These are phyloP conservation scores for Bombyx huttoni DNA, from an alignment of 2,888 invertebrate genomes.

Conservation along the genomic window DNA sequence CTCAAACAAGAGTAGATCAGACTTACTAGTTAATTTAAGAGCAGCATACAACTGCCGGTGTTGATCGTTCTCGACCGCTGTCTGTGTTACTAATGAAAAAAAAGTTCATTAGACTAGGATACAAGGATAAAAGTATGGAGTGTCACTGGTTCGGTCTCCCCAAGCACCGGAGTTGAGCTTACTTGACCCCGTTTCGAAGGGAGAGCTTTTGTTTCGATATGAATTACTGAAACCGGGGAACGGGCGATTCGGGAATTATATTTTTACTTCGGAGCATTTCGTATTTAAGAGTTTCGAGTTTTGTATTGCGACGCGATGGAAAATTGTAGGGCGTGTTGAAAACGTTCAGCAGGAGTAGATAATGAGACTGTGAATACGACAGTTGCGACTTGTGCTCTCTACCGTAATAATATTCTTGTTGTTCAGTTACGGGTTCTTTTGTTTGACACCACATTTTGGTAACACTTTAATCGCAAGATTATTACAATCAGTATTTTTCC, in stretches of 20 bases:
- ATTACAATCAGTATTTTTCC: no score
- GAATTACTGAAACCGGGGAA: slow-evolving; percentile 35
- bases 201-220: slow-evolving; percentile 58
- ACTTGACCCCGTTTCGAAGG: slow-evolving; percentile 49
- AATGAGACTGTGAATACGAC: no score
- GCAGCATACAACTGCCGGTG: no score
- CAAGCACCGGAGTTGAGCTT: slow-evolving; percentile 6
- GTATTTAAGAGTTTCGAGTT: not conserved
- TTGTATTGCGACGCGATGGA: no score
- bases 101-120: not conserved
- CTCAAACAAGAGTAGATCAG: no score
- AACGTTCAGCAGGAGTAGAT: no score
- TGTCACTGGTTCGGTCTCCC: not conserved
- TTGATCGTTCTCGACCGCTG: not conserved
- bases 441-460: no score
- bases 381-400: no score
- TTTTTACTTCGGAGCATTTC: not conserved
- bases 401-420: no score
- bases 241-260: slow-evolving; percentile 3
- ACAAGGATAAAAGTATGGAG: not conserved
- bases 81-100: not conserved
- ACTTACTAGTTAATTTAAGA: no score
- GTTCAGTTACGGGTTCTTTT: no score
- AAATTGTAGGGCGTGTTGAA: not conserved
- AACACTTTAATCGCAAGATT: no score